These are phyloP conservation scores for Pimpla rufipes DNA, from an alignment of 2,888 invertebrate species.

Conservation along the genomic window DNA sequence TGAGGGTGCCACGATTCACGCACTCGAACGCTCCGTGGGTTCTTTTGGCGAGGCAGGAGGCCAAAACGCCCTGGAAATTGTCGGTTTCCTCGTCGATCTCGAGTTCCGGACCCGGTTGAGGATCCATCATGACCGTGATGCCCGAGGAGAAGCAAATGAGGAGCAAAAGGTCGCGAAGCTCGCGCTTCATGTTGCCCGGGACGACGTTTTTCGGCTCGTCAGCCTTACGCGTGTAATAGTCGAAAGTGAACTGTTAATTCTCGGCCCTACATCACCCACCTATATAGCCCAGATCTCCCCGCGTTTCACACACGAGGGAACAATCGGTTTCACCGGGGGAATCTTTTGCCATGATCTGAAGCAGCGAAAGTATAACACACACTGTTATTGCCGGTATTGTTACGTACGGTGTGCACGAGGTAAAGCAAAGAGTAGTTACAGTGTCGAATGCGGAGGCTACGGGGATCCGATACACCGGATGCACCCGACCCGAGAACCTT, in stretches of 20 bases:
- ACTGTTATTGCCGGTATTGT: constrained; percentile 42
- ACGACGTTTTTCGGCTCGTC: constrained; percentile 2
- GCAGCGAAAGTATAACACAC: constrained; percentile 81
- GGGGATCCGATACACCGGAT: constrained; percentile 81
- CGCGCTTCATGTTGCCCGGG: constrained; percentile 73
- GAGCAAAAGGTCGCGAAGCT: constrained; percentile 73
- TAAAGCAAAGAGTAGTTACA: constrained; percentile 21
- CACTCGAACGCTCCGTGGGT: constrained; percentile 86
- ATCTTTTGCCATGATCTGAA: constrained; percentile 74
- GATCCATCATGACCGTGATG: constrained; percentile 81
- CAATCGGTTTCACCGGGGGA: constrained; percentile 83
- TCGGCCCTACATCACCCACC: constrained; percentile 71
- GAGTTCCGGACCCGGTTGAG: constrained; percentile 70
- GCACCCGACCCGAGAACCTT: constrained; percentile 73
- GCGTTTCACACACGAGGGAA: constrained; percentile 81
- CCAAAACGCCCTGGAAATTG: constrained; percentile 78
- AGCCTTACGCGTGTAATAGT: constrained; percentile 45
- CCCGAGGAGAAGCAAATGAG: constrained; percentile 76
- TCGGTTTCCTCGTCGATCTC: constrained; percentile 73
- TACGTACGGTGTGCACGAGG: constrained; percentile 40
- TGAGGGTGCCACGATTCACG: constrained; percentile 90
- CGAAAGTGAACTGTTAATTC: constrained; percentile 78
- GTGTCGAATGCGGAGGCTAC: constrained; percentile 21
- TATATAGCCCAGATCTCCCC: constrained; percentile 79
- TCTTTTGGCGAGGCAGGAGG: constrained; percentile 77